A percentile compares a stretch with the other conserved stretches of the same genome.
phyloP scores from a whole-genome alignment of 2,888 invertebrate genomes.

The Lysandra bellargus region DNA sequence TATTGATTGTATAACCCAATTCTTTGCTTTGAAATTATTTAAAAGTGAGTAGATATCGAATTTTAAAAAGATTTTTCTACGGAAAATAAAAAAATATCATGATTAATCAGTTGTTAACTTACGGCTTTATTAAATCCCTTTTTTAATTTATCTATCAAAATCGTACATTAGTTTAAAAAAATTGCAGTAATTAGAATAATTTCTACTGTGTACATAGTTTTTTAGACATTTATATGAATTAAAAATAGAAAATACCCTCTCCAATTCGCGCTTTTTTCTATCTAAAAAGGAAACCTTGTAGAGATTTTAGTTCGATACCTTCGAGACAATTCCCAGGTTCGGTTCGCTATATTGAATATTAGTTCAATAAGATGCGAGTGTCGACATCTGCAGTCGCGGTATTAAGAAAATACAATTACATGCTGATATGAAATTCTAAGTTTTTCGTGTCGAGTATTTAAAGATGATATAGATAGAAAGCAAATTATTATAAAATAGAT shows the following conservation, averaged over 20 bases:
- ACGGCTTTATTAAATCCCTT: too few species aligned
- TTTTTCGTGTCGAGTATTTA: not conserved
- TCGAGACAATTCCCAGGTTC: slow-evolving; percentile 8
- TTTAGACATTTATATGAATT: too few species aligned
- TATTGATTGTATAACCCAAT: not conserved
- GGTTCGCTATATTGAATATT: slow-evolving; percentile 35
- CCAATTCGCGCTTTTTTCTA: not conserved
- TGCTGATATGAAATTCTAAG: slow-evolving; percentile 28
- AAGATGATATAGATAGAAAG: not conserved
- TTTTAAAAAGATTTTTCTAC: too few species aligned
- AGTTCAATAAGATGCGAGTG: slow-evolving; percentile 39
- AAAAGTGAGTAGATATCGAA: too few species aligned
- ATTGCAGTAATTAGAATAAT: too few species aligned
- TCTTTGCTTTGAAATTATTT: too few species aligned
- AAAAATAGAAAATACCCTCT: not conserved
- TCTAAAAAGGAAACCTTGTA: not conserved
- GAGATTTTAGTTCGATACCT: not conserved
- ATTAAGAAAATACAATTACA: slow-evolving; percentile 42
- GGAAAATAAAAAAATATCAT: too few species aligned
- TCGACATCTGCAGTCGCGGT: slow-evolving; percentile 44
- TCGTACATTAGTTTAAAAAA: too few species aligned
- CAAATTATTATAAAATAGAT: too few species aligned
- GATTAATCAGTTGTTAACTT: too few species aligned
- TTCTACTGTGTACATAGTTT: too few species aligned
- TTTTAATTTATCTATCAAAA: too few species aligned